Percentiles rank a stretch among this genome's conserved stretches.
Evolutionary conservation across 92 coral and sea anemone genomes (phyloP).

Genomic region (Bergia sp.): DNA sequence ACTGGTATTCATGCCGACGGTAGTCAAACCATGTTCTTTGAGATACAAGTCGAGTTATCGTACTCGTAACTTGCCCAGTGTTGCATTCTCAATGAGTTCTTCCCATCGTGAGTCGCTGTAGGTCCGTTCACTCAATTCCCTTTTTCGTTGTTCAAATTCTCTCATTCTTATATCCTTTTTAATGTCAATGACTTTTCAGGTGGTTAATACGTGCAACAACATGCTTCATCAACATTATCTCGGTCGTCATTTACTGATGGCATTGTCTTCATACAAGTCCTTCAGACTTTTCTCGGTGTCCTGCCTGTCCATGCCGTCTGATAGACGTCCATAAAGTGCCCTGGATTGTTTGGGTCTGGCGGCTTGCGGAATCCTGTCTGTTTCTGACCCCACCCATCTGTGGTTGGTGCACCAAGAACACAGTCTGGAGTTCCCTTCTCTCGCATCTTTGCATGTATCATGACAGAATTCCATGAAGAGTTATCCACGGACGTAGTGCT

Average conservation of each 20-base stretch:
- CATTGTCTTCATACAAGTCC: slow-evolving; percentile 5
- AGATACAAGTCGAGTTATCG: too few species aligned
- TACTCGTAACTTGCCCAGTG: slow-evolving; percentile 2
- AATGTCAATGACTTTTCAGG: neutral
- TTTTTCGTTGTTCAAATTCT: neutral
- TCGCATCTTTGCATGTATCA: slow-evolving; percentile 11
- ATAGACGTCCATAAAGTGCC: slow-evolving; percentile 9
- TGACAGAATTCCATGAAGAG: slow-evolving; percentile 14
- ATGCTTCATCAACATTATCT: slow-evolving; percentile 27
- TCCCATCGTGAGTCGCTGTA: neutral
- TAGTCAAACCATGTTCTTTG: too few species aligned
- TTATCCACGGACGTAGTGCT: slow-evolving; percentile 26
- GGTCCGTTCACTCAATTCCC: neutral
- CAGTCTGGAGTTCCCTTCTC: neutral
- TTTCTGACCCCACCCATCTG: slow-evolving; percentile 46
- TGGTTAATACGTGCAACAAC: neutral
- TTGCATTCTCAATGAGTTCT: neutral
- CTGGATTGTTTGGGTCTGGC: slow-evolving; percentile 31
- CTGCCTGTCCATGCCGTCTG: slow-evolving; percentile 25
- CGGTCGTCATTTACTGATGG: slow-evolving; percentile 9
- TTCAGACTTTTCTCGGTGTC: slow-evolving; percentile 36
- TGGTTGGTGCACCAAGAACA: slow-evolving; percentile 39
- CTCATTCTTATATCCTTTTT: neutral
- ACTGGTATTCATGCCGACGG: too few species aligned
- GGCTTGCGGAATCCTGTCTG: slow-evolving; percentile 45